phyloP scores from a whole-genome alignment of 2,888 invertebrate species.

The Drosophila paramelanica region DNA sequence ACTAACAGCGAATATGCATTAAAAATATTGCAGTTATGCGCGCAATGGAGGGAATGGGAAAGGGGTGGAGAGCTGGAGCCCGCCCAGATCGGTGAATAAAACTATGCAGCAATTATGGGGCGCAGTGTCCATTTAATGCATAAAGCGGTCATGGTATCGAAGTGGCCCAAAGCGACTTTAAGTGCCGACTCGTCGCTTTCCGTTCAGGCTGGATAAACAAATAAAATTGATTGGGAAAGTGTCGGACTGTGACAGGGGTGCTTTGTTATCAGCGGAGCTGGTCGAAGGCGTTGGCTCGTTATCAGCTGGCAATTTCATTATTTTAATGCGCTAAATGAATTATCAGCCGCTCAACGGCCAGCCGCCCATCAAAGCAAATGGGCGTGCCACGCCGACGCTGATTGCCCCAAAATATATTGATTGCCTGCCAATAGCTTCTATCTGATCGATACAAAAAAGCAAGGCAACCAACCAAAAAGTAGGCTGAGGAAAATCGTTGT shows the following conservation, averaged over 20 bases:
- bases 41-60: neutral
- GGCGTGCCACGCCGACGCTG: conserved; percentile 28
- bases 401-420: conserved; percentile 26
- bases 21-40: conserved; percentile 64
- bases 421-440: conserved; percentile 25
- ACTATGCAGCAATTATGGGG: conserved; percentile 57
- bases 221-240: conserved; percentile 75
- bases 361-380: conserved; percentile 46
- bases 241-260: conserved; percentile 41
- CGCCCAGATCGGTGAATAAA: conserved; percentile 8
- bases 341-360: conserved; percentile 44
- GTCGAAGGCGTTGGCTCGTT: conserved; percentile 45
- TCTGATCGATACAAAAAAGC: conserved; percentile 11
- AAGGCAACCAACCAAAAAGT: no score
- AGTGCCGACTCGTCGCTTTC: conserved; percentile 8
- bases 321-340: conserved; percentile 72
- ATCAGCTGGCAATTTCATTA: conserved; percentile 73
- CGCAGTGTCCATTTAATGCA: conserved; percentile 55
- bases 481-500: neutral
- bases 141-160: conserved; percentile 14
- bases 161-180: conserved; percentile 36
- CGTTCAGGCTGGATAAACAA: conserved; percentile 46
- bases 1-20: conserved; percentile 74
- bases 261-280: conserved; percentile 39
- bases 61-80: conserved; percentile 3